Conservation (phyloP, 2,888 invertebrate genomes). For the Platycnemis pennipes region DNA sequence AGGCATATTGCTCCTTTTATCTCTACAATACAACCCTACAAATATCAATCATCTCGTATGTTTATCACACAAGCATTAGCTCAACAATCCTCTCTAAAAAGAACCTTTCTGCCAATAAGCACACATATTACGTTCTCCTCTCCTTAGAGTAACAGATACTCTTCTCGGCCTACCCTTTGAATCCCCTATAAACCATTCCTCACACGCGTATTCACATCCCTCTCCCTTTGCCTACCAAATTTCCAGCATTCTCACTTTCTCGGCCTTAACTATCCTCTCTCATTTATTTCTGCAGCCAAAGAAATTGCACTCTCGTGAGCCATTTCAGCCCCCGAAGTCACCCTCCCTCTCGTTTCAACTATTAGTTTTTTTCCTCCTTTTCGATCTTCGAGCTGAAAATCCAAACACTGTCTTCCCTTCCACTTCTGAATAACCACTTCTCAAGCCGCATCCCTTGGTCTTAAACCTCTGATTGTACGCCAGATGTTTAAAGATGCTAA, state of each 20-base stretch:
- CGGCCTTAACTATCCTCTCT: not conserved
- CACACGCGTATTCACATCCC: not conserved
- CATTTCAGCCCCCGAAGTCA: not conserved
- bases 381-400: not conserved
- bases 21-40: no score
- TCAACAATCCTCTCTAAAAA: no score
- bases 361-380: not conserved
- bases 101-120: not conserved
- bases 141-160: not conserved
- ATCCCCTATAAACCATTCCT: not conserved
- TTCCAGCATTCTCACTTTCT: slow-evolving; percentile 6
- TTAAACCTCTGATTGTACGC: slow-evolving; percentile 18
- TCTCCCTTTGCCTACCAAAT: not conserved
- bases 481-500: slow-evolving; percentile 1
- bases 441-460: not conserved
- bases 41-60: no score
- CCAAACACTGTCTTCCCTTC: not conserved
- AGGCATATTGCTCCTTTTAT: no score
- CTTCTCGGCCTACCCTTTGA: not conserved
- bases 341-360: not conserved
- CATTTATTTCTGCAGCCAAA: not conserved
- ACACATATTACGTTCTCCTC: not conserved
- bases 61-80: no score
- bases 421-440: slow-evolving; percentile 41
- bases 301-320: not conserved